Conservation (phyloP, 2,797 vertebrate species). For the Pygocentrus nattereri region DNA sequence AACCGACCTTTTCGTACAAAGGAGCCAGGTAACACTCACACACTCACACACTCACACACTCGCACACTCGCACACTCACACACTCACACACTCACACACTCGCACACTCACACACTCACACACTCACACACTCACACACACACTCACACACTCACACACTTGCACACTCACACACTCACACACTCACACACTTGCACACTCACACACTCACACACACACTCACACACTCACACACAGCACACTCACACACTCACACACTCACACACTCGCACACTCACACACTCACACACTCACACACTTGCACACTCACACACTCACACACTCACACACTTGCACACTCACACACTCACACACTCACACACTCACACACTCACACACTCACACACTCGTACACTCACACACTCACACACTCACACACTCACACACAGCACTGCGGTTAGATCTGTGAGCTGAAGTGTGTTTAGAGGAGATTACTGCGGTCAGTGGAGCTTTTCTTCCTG, state of each 20-base stretch:
- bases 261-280: not conserved
- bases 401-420: no score
- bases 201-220: no score
- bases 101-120: no score
- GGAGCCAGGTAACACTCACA: constrained; percentile 88
- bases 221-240: no score
- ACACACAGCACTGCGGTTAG: no score
- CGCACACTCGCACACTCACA: not conserved
- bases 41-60: not conserved
- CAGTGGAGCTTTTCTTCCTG: no score
- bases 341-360: not conserved
- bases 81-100: not conserved
- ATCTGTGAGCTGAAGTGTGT: no score
- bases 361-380: not conserved
- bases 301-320: not conserved
- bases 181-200: no score
- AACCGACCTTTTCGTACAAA: constrained; percentile 95
- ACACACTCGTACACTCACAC: not conserved
- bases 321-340: not conserved
- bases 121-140: no score
- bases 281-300: not conserved
- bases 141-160: no score
- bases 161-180: no score
- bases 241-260: not conserved
- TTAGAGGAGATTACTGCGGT: no score